Base-by-base conservation (phyloP, 1,140 invertebrate genomes). In the Chrysopa pallens region DNA sequence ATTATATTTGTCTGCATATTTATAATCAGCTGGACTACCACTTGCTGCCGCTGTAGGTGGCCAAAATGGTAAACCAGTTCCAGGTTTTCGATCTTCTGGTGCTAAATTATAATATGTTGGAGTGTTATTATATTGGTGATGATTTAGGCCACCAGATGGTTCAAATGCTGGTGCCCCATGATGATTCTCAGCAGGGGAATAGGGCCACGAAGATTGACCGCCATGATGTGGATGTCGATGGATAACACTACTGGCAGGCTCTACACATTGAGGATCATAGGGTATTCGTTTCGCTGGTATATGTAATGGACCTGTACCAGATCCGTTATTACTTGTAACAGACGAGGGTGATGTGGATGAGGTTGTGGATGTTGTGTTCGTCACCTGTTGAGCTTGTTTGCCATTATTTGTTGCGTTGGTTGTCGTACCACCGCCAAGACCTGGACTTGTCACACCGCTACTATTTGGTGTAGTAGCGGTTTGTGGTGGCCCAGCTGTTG, bases 231-330 rank as follows among this genome's bases (percentile, higher is more conserved):
- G 74, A 59, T 84, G 80, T 42, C 80, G 61, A 53, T 84, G 84
- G 52, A 84, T 80, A 13, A 75, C 73, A 12, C 31, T 12, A 12
- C 31, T 12, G 40, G 63, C 61, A 8, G 72, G 65, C 51, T 78
- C 75, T 37, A 69, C 69, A 51, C 73, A 71, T 46, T 62, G 58
- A 40, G 72, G 69, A 41, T 73, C 71, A 60, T 78, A 76, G 8
- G 69, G 66, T 46, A 77, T 60, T 47, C 84, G 67, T 58, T 86
- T 86, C 48, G 83, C 83, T 15, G 84, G 84, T 62, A 88, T 86
- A 64, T 87, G 84, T 1, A 86, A 64, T 5, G 84, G 80, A 9
- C 75, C 74, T 13, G 54, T 60, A 46, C 66, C 72, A 45, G 69
- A 71, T 48, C 70, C 70, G 59, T 74, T 74, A 57, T 65, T 69